A percentile compares a stretch with the other conserved stretches of the same genome.
Conservation (phyloP, 2,797 vertebrate species). For the Chelmon rostratus region DNA sequence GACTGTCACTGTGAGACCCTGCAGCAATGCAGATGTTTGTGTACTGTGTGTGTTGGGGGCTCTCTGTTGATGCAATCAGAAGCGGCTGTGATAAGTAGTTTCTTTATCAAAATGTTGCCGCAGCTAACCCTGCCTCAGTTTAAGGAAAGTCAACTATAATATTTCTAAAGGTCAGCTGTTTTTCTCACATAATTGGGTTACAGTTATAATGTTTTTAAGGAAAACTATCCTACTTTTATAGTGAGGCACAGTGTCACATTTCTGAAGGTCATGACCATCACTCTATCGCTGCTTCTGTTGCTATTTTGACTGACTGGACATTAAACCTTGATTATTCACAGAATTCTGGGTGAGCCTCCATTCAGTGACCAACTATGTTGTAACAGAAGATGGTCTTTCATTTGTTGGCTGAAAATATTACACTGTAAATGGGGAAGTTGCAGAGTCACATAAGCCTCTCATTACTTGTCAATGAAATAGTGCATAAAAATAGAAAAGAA, state of each 20-base stretch:
- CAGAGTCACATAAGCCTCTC: background rate
- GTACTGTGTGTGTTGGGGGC: conserved; percentile 1
- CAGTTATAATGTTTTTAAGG: background rate
- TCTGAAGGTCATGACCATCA: conserved; percentile 48
- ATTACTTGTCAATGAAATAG: conserved; percentile 2
- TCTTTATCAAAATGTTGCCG: conserved; percentile 1
- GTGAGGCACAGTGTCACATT: conserved; percentile 8
- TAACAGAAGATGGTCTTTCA: background rate
- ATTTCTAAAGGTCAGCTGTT: conserved; percentile 37
- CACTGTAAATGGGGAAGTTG: background rate
- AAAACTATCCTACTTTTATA: conserved; percentile 3
- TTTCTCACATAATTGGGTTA: background rate
- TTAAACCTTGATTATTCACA: conserved; percentile 1
- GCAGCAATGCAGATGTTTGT: conserved; percentile 72
- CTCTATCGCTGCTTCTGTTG: background rate
- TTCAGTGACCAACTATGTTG: background rate
- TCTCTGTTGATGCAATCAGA: conserved; percentile 25
- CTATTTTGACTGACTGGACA: conserved; percentile 8
- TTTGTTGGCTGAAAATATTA: background rate
- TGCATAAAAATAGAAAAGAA: background rate
- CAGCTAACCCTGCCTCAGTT: background rate
- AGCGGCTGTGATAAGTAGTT: background rate
- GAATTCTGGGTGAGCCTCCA: background rate
- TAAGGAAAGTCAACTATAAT: conserved; percentile 6
- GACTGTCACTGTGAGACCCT: conserved; percentile 60